These are phyloP conservation scores for Parthenolecanium corni DNA, from an alignment of 2,888 invertebrate genomes.

Conservation along the genomic window DNA sequence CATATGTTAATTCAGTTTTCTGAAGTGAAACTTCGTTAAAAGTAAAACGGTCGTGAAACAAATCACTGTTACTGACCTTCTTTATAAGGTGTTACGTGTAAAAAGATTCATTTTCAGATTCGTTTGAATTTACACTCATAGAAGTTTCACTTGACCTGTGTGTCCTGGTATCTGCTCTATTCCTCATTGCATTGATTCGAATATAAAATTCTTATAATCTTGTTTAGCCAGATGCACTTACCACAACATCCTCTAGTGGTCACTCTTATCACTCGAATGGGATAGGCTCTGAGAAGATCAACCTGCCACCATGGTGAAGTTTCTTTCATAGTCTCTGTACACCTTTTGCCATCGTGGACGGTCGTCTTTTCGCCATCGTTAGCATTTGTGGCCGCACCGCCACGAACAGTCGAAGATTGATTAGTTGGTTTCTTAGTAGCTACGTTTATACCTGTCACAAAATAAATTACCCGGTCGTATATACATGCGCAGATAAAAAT, in stretches of 20 bases:
- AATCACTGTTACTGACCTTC: too few species aligned
- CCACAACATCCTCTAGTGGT: conserved; percentile 73
- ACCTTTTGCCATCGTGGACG: conserved; percentile 75
- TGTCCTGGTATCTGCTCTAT: too few species aligned
- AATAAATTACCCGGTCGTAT: conserved; percentile 30
- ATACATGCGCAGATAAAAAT: not conserved
- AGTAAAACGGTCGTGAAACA: too few species aligned
- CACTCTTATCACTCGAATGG: conserved; percentile 72
- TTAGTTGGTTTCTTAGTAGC: conserved; percentile 77
- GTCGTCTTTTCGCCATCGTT: conserved; percentile 77
- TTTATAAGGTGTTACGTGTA: too few species aligned
- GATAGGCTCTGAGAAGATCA: conserved; percentile 69
- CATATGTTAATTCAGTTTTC: too few species aligned
- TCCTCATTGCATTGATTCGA: too few species aligned
- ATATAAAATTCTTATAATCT: too few species aligned
- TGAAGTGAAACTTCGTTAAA: too few species aligned
- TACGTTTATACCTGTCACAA: conserved; percentile 60
- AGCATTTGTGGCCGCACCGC: conserved; percentile 68
- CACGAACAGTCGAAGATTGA: conserved; percentile 78
- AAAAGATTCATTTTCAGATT: too few species aligned
- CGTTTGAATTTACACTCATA: too few species aligned
- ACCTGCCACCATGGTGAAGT: conserved; percentile 91
- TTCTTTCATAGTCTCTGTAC: conserved; percentile 80
- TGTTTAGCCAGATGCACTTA: too few species aligned
- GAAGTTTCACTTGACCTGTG: too few species aligned